Evolutionary conservation across 2,113 vertebrate genomes (phyloP).

Genomic region (Haliaeetus leucogaster): DNA sequence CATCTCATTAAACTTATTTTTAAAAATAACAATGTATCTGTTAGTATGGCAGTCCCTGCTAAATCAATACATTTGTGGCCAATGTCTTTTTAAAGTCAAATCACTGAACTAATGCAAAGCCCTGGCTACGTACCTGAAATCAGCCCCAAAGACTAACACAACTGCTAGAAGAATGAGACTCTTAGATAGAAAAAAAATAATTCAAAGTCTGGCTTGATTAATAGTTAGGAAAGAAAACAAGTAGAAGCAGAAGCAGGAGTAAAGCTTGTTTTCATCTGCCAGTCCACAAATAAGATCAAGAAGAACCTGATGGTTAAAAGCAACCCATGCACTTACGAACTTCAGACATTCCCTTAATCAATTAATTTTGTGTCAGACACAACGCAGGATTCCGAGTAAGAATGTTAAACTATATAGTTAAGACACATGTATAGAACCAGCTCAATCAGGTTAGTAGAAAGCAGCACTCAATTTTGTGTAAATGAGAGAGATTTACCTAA

Average conservation of each 20-base stretch:
- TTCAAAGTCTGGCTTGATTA: neutral
- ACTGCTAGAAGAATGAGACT: neutral
- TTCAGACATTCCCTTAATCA: neutral
- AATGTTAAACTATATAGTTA: neutral
- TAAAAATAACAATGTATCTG: neutral
- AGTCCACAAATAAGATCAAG: neutral
- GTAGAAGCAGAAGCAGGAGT: neutral
- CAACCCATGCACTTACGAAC: neutral
- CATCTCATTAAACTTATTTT: neutral
- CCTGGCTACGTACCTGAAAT: neutral
- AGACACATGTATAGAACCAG: neutral
- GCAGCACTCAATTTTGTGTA: neutral
- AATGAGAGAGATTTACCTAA: neutral
- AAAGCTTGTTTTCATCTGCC: neutral
- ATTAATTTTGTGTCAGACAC: neutral
- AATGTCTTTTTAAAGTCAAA: neutral
- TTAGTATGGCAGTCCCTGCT: neutral
- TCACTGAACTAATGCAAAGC: neutral
- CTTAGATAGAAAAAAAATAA: neutral
- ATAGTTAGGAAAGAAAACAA: neutral
- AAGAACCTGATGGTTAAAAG: neutral
- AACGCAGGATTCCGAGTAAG: fast-evolving
- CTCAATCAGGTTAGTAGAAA: neutral
- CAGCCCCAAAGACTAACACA: neutral
- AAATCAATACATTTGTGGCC: neutral